Conservation (phyloP, 2,113 vertebrate genomes). For the Saguinus imperator region DNA sequence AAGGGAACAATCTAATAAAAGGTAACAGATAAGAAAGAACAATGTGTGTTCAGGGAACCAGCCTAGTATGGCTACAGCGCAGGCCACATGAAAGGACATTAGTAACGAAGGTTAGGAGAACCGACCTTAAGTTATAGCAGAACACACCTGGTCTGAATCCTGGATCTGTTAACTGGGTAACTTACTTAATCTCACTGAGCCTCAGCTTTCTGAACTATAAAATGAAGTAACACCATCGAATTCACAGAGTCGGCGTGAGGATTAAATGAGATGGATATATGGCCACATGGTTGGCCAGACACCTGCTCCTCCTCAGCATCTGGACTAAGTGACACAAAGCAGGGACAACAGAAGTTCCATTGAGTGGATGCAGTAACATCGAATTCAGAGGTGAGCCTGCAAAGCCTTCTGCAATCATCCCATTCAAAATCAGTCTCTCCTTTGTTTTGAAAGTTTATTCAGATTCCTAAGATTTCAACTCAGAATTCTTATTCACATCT, state of each 20-base stretch:
- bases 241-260: background rate
- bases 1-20: background rate
- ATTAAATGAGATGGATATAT: background rate
- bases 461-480: background rate
- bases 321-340: background rate
- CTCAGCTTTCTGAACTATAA: background rate
- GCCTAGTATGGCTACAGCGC: rapidly evolving
- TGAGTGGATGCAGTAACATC: background rate
- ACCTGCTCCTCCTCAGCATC: background rate
- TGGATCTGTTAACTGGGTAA: background rate
- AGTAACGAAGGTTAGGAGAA: background rate
- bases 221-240: background rate
- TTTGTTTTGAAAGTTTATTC: background rate
- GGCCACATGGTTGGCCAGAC: background rate
- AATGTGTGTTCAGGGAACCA: background rate
- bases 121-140: background rate
- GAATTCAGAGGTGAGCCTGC: background rate
- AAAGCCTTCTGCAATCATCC: background rate
- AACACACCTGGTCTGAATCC: background rate
- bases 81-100: background rate
- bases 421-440: background rate
- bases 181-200: background rate
- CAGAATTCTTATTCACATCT: background rate
- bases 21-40: background rate
- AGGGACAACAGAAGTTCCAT: background rate